Percentiles rank a stretch among this genome's conserved stretches.
phyloP scores from a whole-genome alignment of 2,113 vertebrate genomes.

The Rattus norvegicus region GRCr8 NC_086021.1:45046501-45047000 shows the following conservation, averaged over 20 bases:
- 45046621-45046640: not conserved
- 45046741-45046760: not conserved
- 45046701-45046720: not conserved
- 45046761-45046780: not conserved
- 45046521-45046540: not conserved
- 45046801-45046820: not conserved
- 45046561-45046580: not conserved
- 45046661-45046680: not conserved
- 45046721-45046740: not conserved
- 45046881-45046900: not conserved
- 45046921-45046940: not conserved
- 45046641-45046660: not conserved
- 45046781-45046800: not conserved
- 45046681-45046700: not conserved
- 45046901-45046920: not conserved
- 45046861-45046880: not conserved
- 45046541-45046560: not conserved
- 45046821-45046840: not conserved
- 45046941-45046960: not conserved
- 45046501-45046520: not conserved
- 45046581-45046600: not conserved
- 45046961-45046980: not conserved
- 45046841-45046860: not conserved
- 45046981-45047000: not conserved
- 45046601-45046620: not conserved